Evolutionary conservation across 2,888 invertebrate species (phyloP).

Genomic region (Amblyteles armatorius): DNA sequence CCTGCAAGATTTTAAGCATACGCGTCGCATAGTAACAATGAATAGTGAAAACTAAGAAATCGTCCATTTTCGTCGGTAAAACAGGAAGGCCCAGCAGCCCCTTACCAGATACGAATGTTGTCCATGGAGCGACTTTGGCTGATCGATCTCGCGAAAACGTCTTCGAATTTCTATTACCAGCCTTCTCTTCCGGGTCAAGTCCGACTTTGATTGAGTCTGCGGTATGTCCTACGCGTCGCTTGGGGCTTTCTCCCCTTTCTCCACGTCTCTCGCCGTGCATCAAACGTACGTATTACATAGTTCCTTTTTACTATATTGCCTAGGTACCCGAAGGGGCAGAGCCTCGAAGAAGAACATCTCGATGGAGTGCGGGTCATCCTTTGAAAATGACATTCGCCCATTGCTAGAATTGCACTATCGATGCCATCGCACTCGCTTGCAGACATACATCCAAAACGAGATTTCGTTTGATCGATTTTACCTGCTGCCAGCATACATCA

Average conservation of each 20-base stretch:
- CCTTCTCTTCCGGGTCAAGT: slow-evolving; percentile 42
- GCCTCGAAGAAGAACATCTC: slow-evolving; percentile 33
- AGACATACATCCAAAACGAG: slow-evolving; percentile 8
- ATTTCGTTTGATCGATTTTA: slow-evolving; percentile 31
- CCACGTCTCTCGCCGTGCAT: not conserved
- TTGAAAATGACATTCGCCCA: slow-evolving; percentile 48
- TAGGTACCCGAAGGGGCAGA: not conserved
- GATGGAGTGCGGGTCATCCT: slow-evolving; percentile 55
- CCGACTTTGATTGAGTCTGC: slow-evolving; percentile 66
- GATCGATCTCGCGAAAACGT: slow-evolving; percentile 48
- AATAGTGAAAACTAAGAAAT: not conserved
- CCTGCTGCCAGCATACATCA: slow-evolving; percentile 30
- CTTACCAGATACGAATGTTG: slow-evolving; percentile 17
- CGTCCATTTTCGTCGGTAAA: too few relatives aligned
- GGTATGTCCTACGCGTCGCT: slow-evolving; percentile 67
- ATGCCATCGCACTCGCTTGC: not conserved
- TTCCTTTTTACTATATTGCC: slow-evolving; percentile 20
- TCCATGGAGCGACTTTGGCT: slow-evolving; percentile 50
- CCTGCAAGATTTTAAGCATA: too few relatives aligned
- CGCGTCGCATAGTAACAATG: too few relatives aligned
- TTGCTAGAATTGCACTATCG: slow-evolving; percentile 23
- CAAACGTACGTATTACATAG: slow-evolving; percentile 32
- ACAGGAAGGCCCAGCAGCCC: slow-evolving; percentile 13
- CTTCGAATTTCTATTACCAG: slow-evolving; percentile 45
- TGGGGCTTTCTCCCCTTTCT: slow-evolving; percentile 46